Conservation (phyloP, 2,888 invertebrate species). For the Pycnomerus fuliginosus region DNA sequence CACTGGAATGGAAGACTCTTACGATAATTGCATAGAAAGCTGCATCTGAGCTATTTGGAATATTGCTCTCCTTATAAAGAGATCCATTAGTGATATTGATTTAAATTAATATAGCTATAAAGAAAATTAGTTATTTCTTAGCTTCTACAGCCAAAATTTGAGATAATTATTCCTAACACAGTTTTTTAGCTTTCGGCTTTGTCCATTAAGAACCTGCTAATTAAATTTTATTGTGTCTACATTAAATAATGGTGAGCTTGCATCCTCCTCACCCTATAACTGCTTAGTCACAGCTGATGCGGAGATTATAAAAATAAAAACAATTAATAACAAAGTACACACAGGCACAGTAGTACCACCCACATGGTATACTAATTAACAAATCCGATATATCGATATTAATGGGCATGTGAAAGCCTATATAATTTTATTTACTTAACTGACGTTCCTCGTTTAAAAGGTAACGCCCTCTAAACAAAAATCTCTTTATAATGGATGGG, state of each 20-base stretch:
- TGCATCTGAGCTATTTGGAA: slow-evolving; percentile 2
- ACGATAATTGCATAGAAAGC: slow-evolving; percentile 11
- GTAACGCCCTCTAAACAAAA: slow-evolving; percentile 46
- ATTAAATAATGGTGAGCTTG: too few relatives aligned
- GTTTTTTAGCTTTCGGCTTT: too few relatives aligned
- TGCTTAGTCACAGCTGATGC: slow-evolving; percentile 23
- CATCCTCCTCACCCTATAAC: too few relatives aligned
- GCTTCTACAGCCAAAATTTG: too few relatives aligned
- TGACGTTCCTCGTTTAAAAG: slow-evolving; percentile 43
- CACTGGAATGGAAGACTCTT: slow-evolving; percentile 5
- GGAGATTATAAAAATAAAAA: slow-evolving; percentile 30
- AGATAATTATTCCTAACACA: too few relatives aligned
- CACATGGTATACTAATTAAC: slow-evolving; percentile 38
- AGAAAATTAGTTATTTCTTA: too few relatives aligned
- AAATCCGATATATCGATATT: slow-evolving; percentile 39
- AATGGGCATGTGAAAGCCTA: slow-evolving; percentile 41
- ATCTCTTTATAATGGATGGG: slow-evolving; percentile 44
- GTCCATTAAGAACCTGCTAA: too few relatives aligned
- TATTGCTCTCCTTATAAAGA: slow-evolving; percentile 11
- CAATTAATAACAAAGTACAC: slow-evolving; percentile 29
- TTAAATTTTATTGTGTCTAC: too few relatives aligned
- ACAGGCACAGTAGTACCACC: slow-evolving; percentile 30
- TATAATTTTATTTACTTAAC: slow-evolving; percentile 49
- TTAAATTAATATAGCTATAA: slow-evolving; percentile 15
- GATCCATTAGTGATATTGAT: slow-evolving; percentile 20